Percentiles rank a stretch among this genome's conserved stretches.
Conservation (phyloP, 2,888 invertebrate genomes). For the Diabrotica balteata region DNA sequence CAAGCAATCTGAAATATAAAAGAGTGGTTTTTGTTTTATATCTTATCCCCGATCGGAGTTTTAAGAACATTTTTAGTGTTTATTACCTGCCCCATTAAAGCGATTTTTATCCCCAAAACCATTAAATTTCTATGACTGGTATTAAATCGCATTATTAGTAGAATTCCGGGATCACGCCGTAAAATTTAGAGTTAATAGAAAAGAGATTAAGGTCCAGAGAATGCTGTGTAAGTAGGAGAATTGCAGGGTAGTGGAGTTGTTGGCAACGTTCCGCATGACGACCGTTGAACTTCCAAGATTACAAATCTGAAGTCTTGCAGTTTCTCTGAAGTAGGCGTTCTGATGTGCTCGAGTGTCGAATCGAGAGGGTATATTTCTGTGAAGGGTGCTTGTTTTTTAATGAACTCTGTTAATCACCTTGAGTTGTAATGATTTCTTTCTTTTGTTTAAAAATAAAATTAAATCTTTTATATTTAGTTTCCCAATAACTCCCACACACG, state of each 20-base stretch:
- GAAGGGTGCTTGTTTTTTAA: conserved; percentile 5
- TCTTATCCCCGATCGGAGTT: too few relatives aligned
- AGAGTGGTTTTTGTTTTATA: too few relatives aligned
- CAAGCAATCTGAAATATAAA: too few relatives aligned
- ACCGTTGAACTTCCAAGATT: conserved; percentile 31
- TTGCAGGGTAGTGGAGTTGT: neutral
- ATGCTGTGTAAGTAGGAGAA: conserved; percentile 7
- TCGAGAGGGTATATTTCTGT: conserved; percentile 11
- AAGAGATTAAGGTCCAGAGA: conserved; percentile 10
- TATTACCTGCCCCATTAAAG: too few relatives aligned
- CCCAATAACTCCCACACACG: too few relatives aligned
- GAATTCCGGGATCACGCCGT: neutral
- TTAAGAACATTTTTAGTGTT: too few relatives aligned
- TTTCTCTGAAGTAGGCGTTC: conserved; percentile 27
- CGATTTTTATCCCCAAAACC: too few relatives aligned
- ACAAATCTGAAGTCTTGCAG: conserved; percentile 30
- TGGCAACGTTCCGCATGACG: conserved; percentile 16
- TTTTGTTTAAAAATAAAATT: too few relatives aligned
- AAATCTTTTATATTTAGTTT: too few relatives aligned
- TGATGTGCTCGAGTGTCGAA: conserved; percentile 8
- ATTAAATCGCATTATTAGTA: neutral
- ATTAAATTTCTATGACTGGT: neutral
- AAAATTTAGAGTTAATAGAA: conserved; percentile 10
- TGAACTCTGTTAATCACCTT: conserved; percentile 4
- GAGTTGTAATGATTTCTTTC: neutral